Evolutionary conservation across 2,113 vertebrate genomes (phyloP), one percentile per base, ranked within the genome.

Genomic region (Ranitomeya variabilis): DNA sequence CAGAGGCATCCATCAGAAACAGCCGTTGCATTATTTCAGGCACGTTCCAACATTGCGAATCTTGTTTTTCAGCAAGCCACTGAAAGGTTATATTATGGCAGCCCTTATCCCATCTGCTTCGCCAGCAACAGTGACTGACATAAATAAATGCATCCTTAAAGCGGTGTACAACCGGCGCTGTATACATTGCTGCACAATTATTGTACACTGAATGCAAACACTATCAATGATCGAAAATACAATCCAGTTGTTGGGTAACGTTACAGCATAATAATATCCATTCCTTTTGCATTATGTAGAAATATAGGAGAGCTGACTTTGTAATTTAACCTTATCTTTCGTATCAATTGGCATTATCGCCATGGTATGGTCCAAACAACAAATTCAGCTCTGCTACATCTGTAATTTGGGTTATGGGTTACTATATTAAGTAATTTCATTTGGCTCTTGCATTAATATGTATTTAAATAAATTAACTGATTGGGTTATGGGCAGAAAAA

Each of bases 51-150:
- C 81, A 66, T 67, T 37, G 55, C n/a, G 60, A 83, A 83, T 67
- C 81, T 83, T 83, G 81, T 83, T 83, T 83, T 83, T 67, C 62
- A 51, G 81, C 81, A 83, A 83, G 62, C 81, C 60, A 64, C 81
- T 66, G 60, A 67, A 83, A 83, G 81, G 81, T 83, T 67, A 67
- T 60, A 83, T 67, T 51, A 57, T 83, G 59, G 62, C 81, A 83
- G 62, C 81, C 62, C 81, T 67, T 83, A 66, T 66, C 81, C 81
- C 81, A 83, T 83, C 81, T 83, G 81, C 81, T 83, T 51, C 62
- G 67, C 81, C 31, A 67, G 81, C 31, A 66, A 21, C 81, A 83
- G 81, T 54, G 62, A 83, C 55, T 83, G 81, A 83, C 81, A 83
- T 67, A 83, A 83, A 83, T 51, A 67, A 64, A 83, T 83, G 81